A percentile compares a stretch with the other conserved stretches of the same genome.
Conservation (phyloP, 2,888 invertebrate species). For the Stenchaetothrips biformis region DNA sequence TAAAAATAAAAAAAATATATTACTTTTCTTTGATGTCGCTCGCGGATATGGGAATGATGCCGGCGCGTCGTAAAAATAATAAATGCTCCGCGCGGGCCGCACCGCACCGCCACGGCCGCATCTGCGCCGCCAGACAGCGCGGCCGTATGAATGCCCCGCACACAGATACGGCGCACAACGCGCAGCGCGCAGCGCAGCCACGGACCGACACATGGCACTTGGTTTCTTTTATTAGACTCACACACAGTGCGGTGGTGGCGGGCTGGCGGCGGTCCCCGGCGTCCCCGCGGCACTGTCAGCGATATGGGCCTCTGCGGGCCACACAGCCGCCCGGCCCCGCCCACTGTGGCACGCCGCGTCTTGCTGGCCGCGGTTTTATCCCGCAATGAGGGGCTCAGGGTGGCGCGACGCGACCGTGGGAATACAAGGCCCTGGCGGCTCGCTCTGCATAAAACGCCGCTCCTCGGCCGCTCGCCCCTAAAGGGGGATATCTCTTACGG, state of each 20-base stretch:
- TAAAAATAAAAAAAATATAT: neutral
- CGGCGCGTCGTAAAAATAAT: conserved; percentile 13
- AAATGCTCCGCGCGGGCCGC: neutral
- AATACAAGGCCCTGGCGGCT: too few species aligned
- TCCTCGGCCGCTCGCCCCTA: too few species aligned
- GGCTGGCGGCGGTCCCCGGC: neutral
- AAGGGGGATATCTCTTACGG: too few species aligned
- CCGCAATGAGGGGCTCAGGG: too few species aligned
- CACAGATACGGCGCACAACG: neutral
- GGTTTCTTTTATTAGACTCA: conserved; percentile 6
- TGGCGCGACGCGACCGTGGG: too few species aligned
- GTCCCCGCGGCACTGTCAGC: neutral
- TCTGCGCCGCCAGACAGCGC: neutral
- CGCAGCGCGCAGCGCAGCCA: neutral
- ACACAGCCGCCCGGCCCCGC: too few species aligned
- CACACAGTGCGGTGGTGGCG: neutral
- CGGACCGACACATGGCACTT: conserved; percentile 12
- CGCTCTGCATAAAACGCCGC: too few species aligned
- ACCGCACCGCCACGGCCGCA: neutral
- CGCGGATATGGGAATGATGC: conserved; percentile 8
- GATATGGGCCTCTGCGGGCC: too few species aligned
- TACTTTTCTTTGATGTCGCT: conserved; percentile 20
- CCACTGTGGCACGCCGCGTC: too few species aligned
- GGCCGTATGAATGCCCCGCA: conserved; percentile 4
- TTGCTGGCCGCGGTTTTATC: too few species aligned